A percentile compares a stretch with the other conserved stretches of the same genome.
Evolutionary conservation across 2,888 invertebrate genomes (phyloP).

Genomic region (Tyria jacobaeae): DNA sequence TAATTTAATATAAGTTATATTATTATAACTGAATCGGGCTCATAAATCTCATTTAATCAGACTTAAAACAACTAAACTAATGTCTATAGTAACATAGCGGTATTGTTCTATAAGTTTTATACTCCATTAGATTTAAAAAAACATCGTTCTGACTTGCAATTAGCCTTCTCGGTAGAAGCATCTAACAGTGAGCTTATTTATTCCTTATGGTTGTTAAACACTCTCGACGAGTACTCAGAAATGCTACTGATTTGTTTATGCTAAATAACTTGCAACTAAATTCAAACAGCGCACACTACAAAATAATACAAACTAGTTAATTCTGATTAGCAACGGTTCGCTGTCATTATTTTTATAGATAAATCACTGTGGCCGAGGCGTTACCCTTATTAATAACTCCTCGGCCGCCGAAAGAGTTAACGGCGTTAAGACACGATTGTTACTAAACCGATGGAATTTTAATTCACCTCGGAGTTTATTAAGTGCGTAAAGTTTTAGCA

Average conservation of each 20-base stretch:
- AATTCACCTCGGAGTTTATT: conserved; percentile 83
- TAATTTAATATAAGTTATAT: conserved; percentile 34
- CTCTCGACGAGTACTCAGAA: conserved; percentile 37
- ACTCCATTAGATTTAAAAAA: conserved; percentile 77
- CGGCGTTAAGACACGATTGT: conserved; percentile 80
- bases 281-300: conserved; percentile 67
- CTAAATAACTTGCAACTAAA: conserved; percentile 74
- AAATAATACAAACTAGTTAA: conserved; percentile 75
- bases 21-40: conserved; percentile 28
- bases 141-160: conserved; percentile 80
- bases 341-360: conserved; percentile 70
- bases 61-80: conserved; percentile 66
- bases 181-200: conserved; percentile 79
- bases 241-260: conserved; percentile 74
- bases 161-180: conserved; percentile 65
- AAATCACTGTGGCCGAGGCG: conserved; percentile 69
- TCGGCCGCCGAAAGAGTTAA: conserved; percentile 72
- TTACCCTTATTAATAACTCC: conserved; percentile 78
- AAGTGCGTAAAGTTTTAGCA: conserved; percentile 85
- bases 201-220: conserved; percentile 68
- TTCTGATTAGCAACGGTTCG: conserved; percentile 64
- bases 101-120: conserved; percentile 77
- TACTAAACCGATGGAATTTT: conserved; percentile 84
- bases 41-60: conserved; percentile 58
- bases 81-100: conserved; percentile 63